Base-by-base conservation (phyloP, 2,888 invertebrate genomes). In the Iselma pallidipennis region DNA sequence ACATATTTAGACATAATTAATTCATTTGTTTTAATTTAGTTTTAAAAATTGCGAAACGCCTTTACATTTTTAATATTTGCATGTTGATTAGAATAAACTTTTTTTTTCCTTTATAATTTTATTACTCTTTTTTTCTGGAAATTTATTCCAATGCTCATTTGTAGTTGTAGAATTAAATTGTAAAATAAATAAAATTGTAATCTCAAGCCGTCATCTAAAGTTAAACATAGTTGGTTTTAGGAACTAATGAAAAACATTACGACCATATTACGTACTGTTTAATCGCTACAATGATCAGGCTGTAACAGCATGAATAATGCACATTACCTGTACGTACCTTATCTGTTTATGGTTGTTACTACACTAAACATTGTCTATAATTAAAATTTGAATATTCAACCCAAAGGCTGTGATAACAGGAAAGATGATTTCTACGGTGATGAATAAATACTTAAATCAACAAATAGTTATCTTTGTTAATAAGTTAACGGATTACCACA, bases 401-500 rank as follows among this genome's bases (percentile, higher is more conserved):
- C 19, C 7, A 37, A 37, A 16, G 6, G 3, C 6, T 4, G 6
- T 6, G 6, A 6, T 2, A 16, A 37, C 14, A 37, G 6, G 16
- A 37, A 37, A 37, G 16, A 37, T 37, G 2, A 37, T 16, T 9
- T 16, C 16, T 9, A 37, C 37, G 7, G 6, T 16, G 16, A 37
- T 16, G 37, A 37, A 37, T 54, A 33, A 61, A 56, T 63, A 51
- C 56, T 52, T 52, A 62, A 59, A 63, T 58, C 52, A 66, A 63
- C 57, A 57, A 57, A 57, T 54, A 56, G 57, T 62, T 68, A 68
- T 66, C 64, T 66, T 50, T 64, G 64, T 66, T 70, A 69, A 71
- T 73, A 71, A 72, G 71, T 71, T 71, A 71, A 64, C 71, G 71
- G 69, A 67, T 71, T 65, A 61, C 60, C 52, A 64, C 52, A 64